Conservation (phyloP, 2,113 vertebrate genomes). For the Rallus limicola region DNA sequence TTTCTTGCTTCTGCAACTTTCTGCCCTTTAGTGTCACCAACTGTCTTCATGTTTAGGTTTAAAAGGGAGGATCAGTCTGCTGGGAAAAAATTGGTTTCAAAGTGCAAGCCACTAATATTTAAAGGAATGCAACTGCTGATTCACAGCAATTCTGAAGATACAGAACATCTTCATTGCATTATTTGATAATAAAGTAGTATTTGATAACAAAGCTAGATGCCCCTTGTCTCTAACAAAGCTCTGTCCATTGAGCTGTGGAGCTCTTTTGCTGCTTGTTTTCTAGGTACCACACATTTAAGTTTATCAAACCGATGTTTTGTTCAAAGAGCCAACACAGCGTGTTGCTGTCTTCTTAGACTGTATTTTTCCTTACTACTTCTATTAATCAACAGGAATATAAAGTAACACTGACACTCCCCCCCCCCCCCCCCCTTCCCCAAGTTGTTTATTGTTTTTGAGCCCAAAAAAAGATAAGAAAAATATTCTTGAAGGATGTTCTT, state of each 20-base stretch:
- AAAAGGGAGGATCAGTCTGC: background rate
- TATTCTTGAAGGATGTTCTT: background rate
- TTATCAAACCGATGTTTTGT: background rate
- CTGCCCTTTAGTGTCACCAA: background rate
- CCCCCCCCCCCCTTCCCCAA: too few relatives aligned
- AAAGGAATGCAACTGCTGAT: background rate
- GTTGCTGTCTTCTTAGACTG: background rate
- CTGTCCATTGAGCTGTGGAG: background rate
- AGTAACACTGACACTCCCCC: background rate
- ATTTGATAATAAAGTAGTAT: background rate
- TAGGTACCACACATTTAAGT: background rate
- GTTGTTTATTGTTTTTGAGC: background rate
- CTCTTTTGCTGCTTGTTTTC: background rate
- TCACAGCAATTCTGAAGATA: background rate
- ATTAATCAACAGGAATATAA: background rate
- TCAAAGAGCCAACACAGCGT: background rate
- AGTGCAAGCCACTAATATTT: background rate
- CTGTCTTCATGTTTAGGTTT: background rate
- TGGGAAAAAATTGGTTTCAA: background rate
- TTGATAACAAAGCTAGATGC: background rate
- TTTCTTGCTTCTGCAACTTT: slow-evolving; percentile 18
- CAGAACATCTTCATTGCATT: background rate
- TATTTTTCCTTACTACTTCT: background rate
- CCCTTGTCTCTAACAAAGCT: background rate
- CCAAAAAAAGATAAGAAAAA: background rate